Evolutionary conservation across 2,888 invertebrate genomes (phyloP).

Genomic region (Latheticus oryzae): DNA sequence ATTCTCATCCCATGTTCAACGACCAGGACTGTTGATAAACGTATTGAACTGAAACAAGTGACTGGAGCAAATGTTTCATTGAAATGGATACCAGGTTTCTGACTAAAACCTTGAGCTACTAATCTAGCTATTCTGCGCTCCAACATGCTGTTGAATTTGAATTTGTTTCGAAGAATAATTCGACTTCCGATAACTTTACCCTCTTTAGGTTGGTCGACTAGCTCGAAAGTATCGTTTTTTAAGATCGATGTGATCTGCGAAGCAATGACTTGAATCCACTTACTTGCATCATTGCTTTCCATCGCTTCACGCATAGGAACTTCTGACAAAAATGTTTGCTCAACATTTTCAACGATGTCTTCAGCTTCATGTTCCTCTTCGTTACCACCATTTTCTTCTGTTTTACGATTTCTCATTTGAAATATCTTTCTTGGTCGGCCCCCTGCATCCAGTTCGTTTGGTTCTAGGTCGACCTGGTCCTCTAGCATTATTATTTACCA

Average conservation of each 20-base stretch:
- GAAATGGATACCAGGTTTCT: conserved; percentile 51
- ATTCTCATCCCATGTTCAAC: conserved; percentile 42
- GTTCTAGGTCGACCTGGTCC: conserved; percentile 27
- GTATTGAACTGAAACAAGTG: conserved; percentile 46
- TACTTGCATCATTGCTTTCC: conserved; percentile 12
- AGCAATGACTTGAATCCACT: conserved; percentile 45
- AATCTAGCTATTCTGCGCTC: conserved; percentile 50
- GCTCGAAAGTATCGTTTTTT: conserved; percentile 47
- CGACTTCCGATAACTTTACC: conserved; percentile 43
- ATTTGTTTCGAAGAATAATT: conserved; percentile 48
- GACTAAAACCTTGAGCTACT: conserved; percentile 52
- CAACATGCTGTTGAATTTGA: conserved; percentile 42
- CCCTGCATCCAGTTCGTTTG: conserved; percentile 14
- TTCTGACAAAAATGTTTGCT: conserved; percentile 27
- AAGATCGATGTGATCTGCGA: conserved; percentile 42
- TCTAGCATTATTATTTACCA: no score
- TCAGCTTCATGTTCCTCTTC: no score
- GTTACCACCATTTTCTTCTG: no score
- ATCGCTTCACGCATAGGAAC: conserved; percentile 37
- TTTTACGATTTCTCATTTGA: no score
- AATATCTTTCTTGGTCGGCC: no score
- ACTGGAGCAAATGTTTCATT: conserved; percentile 53
- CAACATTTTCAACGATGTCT: neutral
- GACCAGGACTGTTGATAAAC: no score
- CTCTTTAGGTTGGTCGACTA: conserved; percentile 44